phyloP scores from a whole-genome alignment of 2,797 vertebrate genomes.

The Erethizon dorsatum region DNA sequence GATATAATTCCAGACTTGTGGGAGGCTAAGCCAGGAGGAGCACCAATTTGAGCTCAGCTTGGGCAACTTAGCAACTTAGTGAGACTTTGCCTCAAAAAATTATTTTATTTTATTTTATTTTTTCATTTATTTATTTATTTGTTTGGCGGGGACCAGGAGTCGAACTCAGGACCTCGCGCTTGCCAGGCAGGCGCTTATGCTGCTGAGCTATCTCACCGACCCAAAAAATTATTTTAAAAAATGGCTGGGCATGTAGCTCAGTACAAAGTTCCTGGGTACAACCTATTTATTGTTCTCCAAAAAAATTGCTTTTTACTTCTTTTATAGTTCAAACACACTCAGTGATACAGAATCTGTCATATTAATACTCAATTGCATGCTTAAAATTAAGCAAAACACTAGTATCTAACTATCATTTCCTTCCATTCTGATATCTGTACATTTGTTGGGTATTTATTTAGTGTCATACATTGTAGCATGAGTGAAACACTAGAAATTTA shows the following conservation, averaged over 20 bases:
- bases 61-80: neutral
- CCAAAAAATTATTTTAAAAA: neutral
- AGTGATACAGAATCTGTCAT: neutral
- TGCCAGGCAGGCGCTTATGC: too few relatives aligned
- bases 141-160: too few relatives aligned
- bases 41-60: neutral
- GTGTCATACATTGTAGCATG: neutral
- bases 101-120: too few relatives aligned
- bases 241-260: neutral
- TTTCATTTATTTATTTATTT: too few relatives aligned
- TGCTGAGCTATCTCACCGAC: too few relatives aligned
- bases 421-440: neutral
- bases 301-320: neutral
- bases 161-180: too few relatives aligned
- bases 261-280: neutral
- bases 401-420: neutral
- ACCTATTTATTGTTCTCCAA: neutral
- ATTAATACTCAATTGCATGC: neutral
- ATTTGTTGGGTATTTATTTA: neutral
- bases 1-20: neutral
- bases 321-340: neutral
- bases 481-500: neutral
- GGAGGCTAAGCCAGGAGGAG: neutral
- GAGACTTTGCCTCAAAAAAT: neutral
- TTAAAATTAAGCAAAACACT: slow-evolving; percentile 45